These are phyloP conservation scores for Mus spicilegus DNA, from an alignment of 2,113 vertebrate genomes.

Conservation along the genomic window DNA sequence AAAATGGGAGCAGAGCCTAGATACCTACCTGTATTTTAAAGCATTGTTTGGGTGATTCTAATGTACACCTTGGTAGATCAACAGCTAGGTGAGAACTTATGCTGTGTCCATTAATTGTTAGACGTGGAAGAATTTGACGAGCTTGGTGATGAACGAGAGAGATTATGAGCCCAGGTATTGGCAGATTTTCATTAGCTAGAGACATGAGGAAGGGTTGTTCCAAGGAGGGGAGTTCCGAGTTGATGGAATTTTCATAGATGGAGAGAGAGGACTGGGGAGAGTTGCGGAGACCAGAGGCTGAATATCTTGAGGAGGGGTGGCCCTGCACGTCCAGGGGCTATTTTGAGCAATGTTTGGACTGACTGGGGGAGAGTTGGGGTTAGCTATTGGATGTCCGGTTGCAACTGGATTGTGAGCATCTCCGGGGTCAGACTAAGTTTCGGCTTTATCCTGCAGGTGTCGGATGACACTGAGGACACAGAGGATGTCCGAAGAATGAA, in stretches of 20 bases:
- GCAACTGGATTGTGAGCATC: neutral
- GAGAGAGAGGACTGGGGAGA: neutral
- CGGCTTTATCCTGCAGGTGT: neutral
- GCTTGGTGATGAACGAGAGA: neutral
- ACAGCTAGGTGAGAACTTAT: conserved; percentile 20
- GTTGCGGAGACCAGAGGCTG: neutral
- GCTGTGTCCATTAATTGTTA: neutral
- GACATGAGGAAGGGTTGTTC: neutral
- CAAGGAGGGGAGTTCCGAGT: neutral
- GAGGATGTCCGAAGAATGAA: conserved; percentile 30
- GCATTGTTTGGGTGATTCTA: neutral
- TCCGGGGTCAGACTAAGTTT: neutral
- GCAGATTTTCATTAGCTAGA: neutral
- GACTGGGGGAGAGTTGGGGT: neutral
- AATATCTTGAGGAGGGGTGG: no score
- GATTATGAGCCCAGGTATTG: neutral
- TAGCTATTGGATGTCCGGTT: neutral
- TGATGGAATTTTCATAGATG: neutral
- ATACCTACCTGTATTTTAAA: neutral
- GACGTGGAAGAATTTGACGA: neutral
- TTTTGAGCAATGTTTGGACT: neutral
- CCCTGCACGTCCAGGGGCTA: neutral
- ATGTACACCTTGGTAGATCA: neutral
- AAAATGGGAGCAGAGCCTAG: neutral
- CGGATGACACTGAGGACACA: neutral